Evolutionary conservation across 2,113 vertebrate species (phyloP).

Genomic region (Tupaia tana): DNA sequence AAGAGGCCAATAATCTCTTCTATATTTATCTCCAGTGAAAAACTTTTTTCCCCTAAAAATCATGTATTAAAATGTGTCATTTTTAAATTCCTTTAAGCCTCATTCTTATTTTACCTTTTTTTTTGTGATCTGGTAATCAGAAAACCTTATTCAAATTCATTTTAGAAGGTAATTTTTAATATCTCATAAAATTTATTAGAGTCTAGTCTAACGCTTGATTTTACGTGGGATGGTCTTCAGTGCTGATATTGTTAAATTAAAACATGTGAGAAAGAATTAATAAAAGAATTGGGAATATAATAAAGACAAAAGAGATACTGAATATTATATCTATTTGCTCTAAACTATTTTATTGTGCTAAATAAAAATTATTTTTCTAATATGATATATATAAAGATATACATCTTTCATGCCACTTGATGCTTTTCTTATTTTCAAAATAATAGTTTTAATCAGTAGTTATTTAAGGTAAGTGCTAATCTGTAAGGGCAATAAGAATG

Average conservation of each 20-base stretch:
- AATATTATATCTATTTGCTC: not conserved
- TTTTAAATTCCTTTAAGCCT: not conserved
- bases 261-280: not conserved
- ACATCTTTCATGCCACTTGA: not conserved
- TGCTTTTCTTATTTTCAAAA: not conserved
- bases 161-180: not conserved
- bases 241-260: not conserved
- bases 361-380: slow-evolving; percentile 15
- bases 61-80: not conserved
- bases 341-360: not conserved
- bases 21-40: not conserved
- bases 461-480: not conserved
- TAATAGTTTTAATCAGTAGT: not conserved
- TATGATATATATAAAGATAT: not conserved
- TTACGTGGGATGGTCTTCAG: not conserved
- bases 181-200: not conserved
- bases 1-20: not conserved
- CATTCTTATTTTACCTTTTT: not conserved
- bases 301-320: not conserved
- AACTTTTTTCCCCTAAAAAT: not conserved
- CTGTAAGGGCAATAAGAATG: not conserved
- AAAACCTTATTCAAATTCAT: slow-evolving; percentile 24
- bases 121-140: not conserved
- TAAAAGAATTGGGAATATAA: not conserved
- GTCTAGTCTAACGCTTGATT: not conserved